Evolutionary conservation across 2,888 invertebrate species (phyloP).

Genomic region (Liodrosophila aerea): DNA sequence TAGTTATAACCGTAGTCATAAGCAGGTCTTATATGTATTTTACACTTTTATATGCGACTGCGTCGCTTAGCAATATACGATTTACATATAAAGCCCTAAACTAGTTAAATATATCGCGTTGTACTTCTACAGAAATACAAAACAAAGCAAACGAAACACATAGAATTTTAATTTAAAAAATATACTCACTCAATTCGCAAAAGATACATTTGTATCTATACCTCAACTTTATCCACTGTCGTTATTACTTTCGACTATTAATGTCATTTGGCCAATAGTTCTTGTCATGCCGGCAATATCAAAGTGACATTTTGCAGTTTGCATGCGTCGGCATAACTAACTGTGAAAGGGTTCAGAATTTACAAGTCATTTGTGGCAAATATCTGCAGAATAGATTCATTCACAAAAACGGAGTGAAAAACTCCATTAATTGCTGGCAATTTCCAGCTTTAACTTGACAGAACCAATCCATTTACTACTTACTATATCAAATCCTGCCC

Average conservation of each 20-base stretch:
- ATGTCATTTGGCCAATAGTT: conserved; percentile 40
- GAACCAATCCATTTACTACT: conserved; percentile 27
- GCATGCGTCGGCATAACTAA: conserved; percentile 37
- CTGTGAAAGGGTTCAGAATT: conserved; percentile 64
- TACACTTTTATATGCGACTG: conserved; percentile 54
- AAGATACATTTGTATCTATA: too few relatives aligned
- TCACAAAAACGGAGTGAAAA: conserved; percentile 34
- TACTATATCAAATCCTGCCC: conserved; percentile 20
- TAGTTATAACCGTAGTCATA: conserved; percentile 23
- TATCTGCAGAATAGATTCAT: conserved; percentile 38
- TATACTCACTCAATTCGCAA: not conserved
- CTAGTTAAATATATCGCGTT: conserved; percentile 68
- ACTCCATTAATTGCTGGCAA: conserved; percentile 36
- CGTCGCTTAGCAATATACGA: conserved; percentile 67
- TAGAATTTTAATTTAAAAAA: not conserved
- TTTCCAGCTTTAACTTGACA: conserved; percentile 19
- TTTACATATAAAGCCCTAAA: conserved; percentile 50
- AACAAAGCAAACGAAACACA: conserved; percentile 15
- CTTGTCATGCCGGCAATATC: conserved; percentile 60
- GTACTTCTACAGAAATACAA: conserved; percentile 48
- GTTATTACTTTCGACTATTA: conserved; percentile 56
- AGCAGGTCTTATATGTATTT: conserved; percentile 56
- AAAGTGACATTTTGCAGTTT: conserved; percentile 49
- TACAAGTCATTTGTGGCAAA: conserved; percentile 62
- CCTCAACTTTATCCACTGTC: conserved; percentile 55